Percentiles rank a stretch among this genome's conserved stretches.
Conservation (phyloP, 2,113 vertebrate genomes). For the Dissostichus mawsoni region DNA sequence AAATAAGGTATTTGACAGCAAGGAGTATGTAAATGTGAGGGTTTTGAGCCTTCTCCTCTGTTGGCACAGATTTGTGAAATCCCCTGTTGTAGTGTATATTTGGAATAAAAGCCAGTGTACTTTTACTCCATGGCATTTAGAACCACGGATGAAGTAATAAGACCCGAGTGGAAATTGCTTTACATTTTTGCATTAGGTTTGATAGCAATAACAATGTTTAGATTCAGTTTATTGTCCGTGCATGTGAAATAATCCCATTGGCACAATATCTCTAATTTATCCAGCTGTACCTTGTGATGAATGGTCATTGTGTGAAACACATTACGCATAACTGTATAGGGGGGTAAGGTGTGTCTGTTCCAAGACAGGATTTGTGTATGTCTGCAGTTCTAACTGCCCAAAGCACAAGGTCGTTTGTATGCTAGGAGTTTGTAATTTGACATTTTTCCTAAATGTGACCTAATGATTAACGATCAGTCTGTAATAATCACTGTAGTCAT, state of each 20-base stretch:
- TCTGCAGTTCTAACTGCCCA: slow-evolving; percentile 49
- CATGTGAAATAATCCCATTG: slow-evolving; percentile 31
- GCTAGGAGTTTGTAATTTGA: slow-evolving; percentile 47
- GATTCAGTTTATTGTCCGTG: slow-evolving; percentile 35
- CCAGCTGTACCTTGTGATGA: slow-evolving; percentile 22
- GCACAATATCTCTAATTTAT: slow-evolving; percentile 16
- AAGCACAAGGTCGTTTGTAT: slow-evolving; percentile 70
- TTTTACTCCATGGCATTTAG: neutral
- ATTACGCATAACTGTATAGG: neutral
- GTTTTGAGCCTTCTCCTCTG: slow-evolving; percentile 25
- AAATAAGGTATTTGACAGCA: slow-evolving; percentile 40
- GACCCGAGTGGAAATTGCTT: slow-evolving; percentile 33
- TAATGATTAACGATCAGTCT: slow-evolving; percentile 25
- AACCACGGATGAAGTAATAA: slow-evolving; percentile 46
- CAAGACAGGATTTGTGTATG: slow-evolving; percentile 29
- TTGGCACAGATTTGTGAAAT: slow-evolving; percentile 36
- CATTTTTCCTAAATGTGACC: slow-evolving; percentile 53
- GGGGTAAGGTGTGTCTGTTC: slow-evolving; percentile 48
- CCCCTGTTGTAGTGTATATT: slow-evolving; percentile 24
- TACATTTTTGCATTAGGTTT: slow-evolving; percentile 35
- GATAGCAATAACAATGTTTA: slow-evolving; percentile 74
- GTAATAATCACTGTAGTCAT: slow-evolving; percentile 47
- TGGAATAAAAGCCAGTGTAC: slow-evolving; percentile 34
- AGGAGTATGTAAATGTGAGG: slow-evolving; percentile 23
- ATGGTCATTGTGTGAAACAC: slow-evolving; percentile 13